These are phyloP conservation scores for Anthrax anthrax DNA, from an alignment of 2,888 invertebrate genomes.

Conservation along the genomic window DNA sequence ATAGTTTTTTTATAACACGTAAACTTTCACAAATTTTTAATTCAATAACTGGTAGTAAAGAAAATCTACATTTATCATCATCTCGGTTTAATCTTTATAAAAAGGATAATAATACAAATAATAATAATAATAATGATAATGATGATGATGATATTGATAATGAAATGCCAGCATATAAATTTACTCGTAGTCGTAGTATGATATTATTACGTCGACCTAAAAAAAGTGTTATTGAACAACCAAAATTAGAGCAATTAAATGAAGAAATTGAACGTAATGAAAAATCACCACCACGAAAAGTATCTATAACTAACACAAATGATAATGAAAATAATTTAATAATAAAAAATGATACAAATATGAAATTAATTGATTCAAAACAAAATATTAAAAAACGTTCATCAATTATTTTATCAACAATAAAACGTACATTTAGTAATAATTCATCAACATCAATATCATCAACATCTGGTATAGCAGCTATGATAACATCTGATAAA, in stretches of 20 bases:
- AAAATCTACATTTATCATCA: conserved; percentile 26
- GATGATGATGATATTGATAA: not conserved
- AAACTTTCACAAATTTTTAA: conserved; percentile 28
- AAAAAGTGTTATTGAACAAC: conserved; percentile 29
- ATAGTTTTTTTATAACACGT: conserved; percentile 30
- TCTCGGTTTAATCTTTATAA: conserved; percentile 5
- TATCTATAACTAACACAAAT: conserved; percentile 12
- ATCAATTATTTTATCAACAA: not conserved
- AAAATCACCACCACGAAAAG: conserved; percentile 21
- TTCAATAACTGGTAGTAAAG: conserved; percentile 31
- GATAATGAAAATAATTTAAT: not conserved
- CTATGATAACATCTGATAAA: too few relatives aligned
- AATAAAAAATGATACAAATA: not conserved
- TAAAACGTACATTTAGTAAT: conserved; percentile 8
- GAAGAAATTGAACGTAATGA: conserved; percentile 27
- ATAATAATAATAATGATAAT: conserved; percentile 1
- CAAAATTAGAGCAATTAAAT: conserved; percentile 29
- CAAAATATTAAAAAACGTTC: not conserved
- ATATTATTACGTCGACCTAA: conserved; percentile 28
- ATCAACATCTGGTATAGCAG: too few relatives aligned
- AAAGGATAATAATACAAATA: not conserved
- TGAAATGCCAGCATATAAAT: conserved; percentile 19
- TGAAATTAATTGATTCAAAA: not conserved
- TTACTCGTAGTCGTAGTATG: conserved; percentile 32
- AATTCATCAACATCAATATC: too few relatives aligned